Evolutionary conservation across 2,888 invertebrate species (phyloP).

Genomic region (Resseliella maxima): DNA sequence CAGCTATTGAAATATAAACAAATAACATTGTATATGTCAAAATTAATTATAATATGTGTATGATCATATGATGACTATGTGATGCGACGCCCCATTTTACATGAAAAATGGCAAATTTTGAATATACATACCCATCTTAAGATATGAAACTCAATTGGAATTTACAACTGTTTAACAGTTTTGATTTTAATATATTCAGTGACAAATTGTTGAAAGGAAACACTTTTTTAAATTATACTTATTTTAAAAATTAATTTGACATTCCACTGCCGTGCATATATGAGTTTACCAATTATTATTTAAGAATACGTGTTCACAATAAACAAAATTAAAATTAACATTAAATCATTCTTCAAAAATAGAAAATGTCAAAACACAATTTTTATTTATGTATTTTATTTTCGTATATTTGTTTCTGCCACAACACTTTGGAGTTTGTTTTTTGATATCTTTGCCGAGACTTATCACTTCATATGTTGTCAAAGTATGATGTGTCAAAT

Average conservation of each 20-base stretch:
- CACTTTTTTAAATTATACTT: background rate
- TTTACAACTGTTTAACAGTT: too few species aligned
- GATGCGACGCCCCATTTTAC: background rate
- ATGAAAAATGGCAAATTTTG: background rate
- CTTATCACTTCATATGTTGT: background rate
- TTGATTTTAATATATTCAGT: background rate
- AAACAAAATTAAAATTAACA: background rate
- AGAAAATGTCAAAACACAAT: background rate
- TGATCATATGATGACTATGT: background rate
- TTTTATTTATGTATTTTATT: background rate
- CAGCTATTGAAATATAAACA: slow-evolving; percentile 13
- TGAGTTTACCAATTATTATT: background rate
- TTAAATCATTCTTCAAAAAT: background rate
- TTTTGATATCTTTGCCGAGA: background rate
- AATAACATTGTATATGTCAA: background rate
- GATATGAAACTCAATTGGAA: background rate
- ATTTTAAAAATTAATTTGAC: background rate
- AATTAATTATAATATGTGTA: background rate
- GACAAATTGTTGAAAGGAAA: background rate
- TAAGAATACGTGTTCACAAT: too few species aligned
- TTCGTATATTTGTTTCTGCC: background rate
- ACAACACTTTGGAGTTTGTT: background rate
- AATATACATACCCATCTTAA: background rate
- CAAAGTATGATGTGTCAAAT: slow-evolving; percentile 14
- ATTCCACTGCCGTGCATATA: background rate